Conservation (phyloP, 2,888 invertebrate genomes). For the Synanthedon myopaeformis region DNA sequence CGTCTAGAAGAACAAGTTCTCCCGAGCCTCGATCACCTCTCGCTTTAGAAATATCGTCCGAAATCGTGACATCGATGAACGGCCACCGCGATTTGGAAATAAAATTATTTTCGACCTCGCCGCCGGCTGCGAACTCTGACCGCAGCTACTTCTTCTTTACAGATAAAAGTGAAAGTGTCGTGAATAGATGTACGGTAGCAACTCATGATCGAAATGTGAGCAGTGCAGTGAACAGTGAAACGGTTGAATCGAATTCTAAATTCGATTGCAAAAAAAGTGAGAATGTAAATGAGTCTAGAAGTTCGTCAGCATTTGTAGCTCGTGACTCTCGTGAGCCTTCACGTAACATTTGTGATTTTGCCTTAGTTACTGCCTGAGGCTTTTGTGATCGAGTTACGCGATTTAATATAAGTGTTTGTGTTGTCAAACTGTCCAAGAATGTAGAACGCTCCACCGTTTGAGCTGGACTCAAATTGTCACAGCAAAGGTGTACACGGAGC, state of each 20-base stretch:
- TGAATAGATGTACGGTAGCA: slow-evolving; percentile 50
- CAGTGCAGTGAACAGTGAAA: slow-evolving; percentile 54
- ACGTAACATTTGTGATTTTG: slow-evolving; percentile 67
- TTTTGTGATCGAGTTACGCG: slow-evolving; percentile 42
- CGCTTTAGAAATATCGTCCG: slow-evolving; percentile 78
- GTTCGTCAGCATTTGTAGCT: slow-evolving; percentile 32
- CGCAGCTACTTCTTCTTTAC: slow-evolving; percentile 55
- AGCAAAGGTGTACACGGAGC: slow-evolving; percentile 53
- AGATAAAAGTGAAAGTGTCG: slow-evolving; percentile 64
- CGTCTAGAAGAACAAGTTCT: slow-evolving; percentile 45
- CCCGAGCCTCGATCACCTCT: slow-evolving; percentile 56
- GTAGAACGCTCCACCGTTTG: slow-evolving; percentile 60
- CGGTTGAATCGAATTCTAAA: slow-evolving; percentile 41
- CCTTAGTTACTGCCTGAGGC: slow-evolving; percentile 65
- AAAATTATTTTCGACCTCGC: slow-evolving; percentile 78
- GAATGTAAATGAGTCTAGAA: slow-evolving; percentile 45
- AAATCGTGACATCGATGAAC: slow-evolving; percentile 82
- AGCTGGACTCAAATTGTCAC: slow-evolving; percentile 66
- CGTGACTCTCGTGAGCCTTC: slow-evolving; percentile 38
- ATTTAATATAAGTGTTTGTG: slow-evolving; percentile 38
- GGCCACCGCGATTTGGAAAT: slow-evolving; percentile 84
- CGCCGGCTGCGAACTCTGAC: slow-evolving; percentile 55
- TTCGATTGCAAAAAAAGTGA: slow-evolving; percentile 44
- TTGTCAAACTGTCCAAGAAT: slow-evolving; percentile 37
- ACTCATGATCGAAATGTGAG: slow-evolving; percentile 49